Evolutionary conservation across 1,140 invertebrate species (phyloP).

Genomic region (Drosophila setifemur): DNA sequence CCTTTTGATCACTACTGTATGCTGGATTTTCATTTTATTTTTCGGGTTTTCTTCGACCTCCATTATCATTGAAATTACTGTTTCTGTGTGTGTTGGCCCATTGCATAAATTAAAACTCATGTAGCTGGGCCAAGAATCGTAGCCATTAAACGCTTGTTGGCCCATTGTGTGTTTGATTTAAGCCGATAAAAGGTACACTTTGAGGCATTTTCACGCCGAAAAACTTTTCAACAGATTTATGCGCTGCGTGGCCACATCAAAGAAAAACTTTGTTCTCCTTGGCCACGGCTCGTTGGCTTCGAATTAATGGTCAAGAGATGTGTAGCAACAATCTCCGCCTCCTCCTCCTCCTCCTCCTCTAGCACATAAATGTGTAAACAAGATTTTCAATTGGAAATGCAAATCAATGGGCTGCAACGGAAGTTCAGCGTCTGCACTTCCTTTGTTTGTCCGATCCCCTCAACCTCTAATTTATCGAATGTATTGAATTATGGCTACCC

Average conservation of each 20-base stretch:
- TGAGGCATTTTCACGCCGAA: conserved; percentile 68
- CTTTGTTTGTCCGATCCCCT: conserved; percentile 18
- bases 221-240: conserved; percentile 65
- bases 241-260: conserved; percentile 65
- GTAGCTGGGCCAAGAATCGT: conserved; percentile 43
- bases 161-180: conserved; percentile 73
- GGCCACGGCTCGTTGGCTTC: conserved; percentile 61
- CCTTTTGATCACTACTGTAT: conserved; percentile 62
- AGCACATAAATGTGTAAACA: conserved; percentile 48
- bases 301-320: conserved; percentile 51
- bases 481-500: conserved; percentile 28
- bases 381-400: conserved; percentile 55
- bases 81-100: conserved; percentile 16
- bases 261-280: conserved; percentile 50
- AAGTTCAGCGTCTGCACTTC: conserved; percentile 54
- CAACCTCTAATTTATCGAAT: conserved; percentile 34
- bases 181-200: conserved; percentile 74
- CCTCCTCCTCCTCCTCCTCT: too few relatives aligned
- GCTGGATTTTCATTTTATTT: conserved; percentile 13
- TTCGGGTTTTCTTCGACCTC: conserved; percentile 27
- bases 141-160: conserved; percentile 70
- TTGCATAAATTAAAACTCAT: conserved; percentile 79
- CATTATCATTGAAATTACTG: conserved; percentile 64
- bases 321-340: conserved; percentile 18
- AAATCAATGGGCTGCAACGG: conserved; percentile 48